phyloP scores from a whole-genome alignment of 2,113 vertebrate species.

The Mugil cephalus region DNA sequence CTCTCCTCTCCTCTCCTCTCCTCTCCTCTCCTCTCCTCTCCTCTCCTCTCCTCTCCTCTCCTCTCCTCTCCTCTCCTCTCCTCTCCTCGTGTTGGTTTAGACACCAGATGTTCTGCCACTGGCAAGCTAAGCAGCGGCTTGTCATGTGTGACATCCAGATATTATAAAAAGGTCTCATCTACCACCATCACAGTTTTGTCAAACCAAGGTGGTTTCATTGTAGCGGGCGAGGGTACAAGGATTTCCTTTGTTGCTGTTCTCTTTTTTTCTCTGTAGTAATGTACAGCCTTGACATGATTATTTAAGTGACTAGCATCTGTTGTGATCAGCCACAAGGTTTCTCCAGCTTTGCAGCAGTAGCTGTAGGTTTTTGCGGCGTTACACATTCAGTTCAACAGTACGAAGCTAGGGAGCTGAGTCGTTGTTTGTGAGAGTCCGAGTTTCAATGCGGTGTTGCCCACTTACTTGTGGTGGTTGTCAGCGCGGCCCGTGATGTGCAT shows the following conservation, averaged over 20 bases:
- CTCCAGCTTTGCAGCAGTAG: too few relatives aligned
- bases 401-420: too few relatives aligned
- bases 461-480: too few relatives aligned
- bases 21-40: neutral
- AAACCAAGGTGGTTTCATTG: constrained; percentile 1
- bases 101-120: constrained; percentile 51
- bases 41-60: neutral
- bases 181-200: constrained; percentile 7
- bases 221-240: neutral
- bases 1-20: neutral
- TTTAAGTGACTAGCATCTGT: too few relatives aligned
- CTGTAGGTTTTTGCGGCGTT: too few relatives aligned
- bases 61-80: neutral
- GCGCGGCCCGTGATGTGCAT: too few relatives aligned
- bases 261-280: too few relatives aligned
- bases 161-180: constrained; percentile 38
- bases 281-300: neutral
- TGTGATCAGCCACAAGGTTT: too few relatives aligned
- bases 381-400: too few relatives aligned
- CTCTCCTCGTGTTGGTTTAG: neutral
- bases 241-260: neutral
- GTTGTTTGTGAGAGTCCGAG: too few relatives aligned
- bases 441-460: too few relatives aligned
- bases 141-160: constrained; percentile 18
- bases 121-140: constrained; percentile 33